These are phyloP conservation scores for Phoenicopterus ruber DNA, from an alignment of 2,113 vertebrate species.

Conservation along the genomic window DNA sequence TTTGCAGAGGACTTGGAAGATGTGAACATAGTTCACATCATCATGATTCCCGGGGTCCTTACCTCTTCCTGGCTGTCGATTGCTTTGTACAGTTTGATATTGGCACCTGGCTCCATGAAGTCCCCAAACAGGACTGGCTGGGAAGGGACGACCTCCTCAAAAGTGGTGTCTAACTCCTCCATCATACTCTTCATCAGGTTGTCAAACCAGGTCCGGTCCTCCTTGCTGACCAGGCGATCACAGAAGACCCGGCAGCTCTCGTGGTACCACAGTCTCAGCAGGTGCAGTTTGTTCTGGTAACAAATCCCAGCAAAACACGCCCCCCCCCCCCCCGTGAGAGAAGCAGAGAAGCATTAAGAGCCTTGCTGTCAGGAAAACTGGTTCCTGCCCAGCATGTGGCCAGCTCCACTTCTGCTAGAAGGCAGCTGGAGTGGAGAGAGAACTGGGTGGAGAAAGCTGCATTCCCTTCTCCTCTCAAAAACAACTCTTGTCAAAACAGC, in stretches of 20 bases:
- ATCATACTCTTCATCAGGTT: conserved; percentile 77
- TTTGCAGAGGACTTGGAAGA: neutral
- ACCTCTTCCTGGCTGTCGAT: conserved; percentile 83
- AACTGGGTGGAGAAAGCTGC: neutral
- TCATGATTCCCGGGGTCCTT: neutral
- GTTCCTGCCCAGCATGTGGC: neutral
- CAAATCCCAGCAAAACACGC: neutral
- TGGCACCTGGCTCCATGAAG: conserved; percentile 82
- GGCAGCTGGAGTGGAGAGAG: neutral
- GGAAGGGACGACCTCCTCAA: conserved; percentile 77
- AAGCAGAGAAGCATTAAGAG: neutral
- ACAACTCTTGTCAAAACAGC: neutral
- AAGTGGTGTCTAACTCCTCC: conserved; percentile 75
- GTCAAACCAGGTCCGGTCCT: conserved; percentile 86
- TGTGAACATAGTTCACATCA: neutral
- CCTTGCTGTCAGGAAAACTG: neutral
- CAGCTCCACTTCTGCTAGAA: neutral
- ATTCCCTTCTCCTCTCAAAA: neutral
- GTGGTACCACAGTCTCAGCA: conserved; percentile 89
- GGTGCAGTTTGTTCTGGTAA: conserved; percentile 76
- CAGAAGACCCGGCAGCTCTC: conserved; percentile 90
- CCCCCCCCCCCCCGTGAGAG: neutral
- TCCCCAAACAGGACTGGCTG: conserved; percentile 87
- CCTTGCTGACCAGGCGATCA: conserved; percentile 83
- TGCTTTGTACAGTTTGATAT: conserved; percentile 77